Conservation (phyloP, 2,113 vertebrate species). For the Castor canadensis region DNA sequence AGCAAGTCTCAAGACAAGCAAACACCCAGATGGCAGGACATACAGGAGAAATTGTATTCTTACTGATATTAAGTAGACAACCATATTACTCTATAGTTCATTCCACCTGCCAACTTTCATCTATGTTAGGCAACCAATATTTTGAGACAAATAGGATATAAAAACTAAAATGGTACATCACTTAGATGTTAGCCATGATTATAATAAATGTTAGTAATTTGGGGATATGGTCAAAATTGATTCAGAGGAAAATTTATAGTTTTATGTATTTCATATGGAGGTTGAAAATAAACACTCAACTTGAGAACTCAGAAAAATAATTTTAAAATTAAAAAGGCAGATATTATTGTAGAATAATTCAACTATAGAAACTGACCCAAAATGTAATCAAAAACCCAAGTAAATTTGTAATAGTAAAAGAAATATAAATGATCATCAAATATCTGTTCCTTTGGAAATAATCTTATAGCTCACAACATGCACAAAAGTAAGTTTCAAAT, state of each 20-base stretch:
- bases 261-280: neutral
- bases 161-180: neutral
- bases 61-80: neutral
- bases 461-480: neutral
- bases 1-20: neutral
- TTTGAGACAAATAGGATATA: neutral
- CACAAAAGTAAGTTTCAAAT: neutral
- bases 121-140: neutral
- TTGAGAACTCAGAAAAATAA: neutral
- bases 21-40: neutral
- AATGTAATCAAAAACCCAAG: neutral
- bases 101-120: neutral
- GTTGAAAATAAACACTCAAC: neutral
- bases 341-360: neutral
- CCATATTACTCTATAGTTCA: neutral
- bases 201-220: neutral
- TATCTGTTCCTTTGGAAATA: neutral
- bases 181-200: neutral
- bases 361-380: neutral
- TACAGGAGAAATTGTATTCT: neutral
- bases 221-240: neutral
- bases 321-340: too few relatives aligned
- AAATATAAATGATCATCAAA: neutral
- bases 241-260: neutral
- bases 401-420: neutral